phyloP scores from a whole-genome alignment of 1,140 invertebrate species.

The Brachystomella parvula region DNA sequence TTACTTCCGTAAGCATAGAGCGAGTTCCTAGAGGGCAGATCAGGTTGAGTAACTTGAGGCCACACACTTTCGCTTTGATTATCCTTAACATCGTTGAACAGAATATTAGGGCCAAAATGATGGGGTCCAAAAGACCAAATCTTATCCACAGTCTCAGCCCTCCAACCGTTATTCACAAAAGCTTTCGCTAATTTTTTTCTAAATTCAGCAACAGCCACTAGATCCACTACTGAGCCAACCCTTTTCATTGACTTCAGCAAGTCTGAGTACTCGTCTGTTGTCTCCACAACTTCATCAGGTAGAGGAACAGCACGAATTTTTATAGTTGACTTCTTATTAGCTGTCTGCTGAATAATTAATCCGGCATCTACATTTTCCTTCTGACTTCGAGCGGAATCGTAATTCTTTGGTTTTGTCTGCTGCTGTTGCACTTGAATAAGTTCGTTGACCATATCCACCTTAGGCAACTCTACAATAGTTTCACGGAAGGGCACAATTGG shows the following conservation, averaged over 20 bases:
- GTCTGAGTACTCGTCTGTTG: constrained; percentile 57
- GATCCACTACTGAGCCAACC: constrained; percentile 16
- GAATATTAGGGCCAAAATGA: constrained; percentile 77
- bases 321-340: constrained; percentile 63
- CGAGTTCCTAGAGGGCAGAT: constrained; percentile 39
- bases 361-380: constrained; percentile 43
- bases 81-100: constrained; percentile 62
- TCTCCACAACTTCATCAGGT: constrained; percentile 59
- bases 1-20: constrained; percentile 61
- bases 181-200: constrained; percentile 52
- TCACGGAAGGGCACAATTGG: constrained; percentile 95
- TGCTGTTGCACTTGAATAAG: constrained; percentile 56
- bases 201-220: constrained; percentile 34
- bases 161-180: constrained; percentile 54
- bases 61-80: constrained; percentile 46
- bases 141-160: constrained; percentile 53
- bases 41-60: constrained; percentile 38
- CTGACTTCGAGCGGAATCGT: background rate
- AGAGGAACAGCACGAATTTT: constrained; percentile 71
- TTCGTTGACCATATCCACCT: constrained; percentile 83
- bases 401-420: constrained; percentile 35
- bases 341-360: constrained; percentile 55
- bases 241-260: constrained; percentile 47
- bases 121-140: constrained; percentile 89
- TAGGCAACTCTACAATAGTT: constrained; percentile 76